Evolutionary conservation across 2,888 invertebrate genomes (phyloP).

Genomic region (Rhagonycha lutea): DNA sequence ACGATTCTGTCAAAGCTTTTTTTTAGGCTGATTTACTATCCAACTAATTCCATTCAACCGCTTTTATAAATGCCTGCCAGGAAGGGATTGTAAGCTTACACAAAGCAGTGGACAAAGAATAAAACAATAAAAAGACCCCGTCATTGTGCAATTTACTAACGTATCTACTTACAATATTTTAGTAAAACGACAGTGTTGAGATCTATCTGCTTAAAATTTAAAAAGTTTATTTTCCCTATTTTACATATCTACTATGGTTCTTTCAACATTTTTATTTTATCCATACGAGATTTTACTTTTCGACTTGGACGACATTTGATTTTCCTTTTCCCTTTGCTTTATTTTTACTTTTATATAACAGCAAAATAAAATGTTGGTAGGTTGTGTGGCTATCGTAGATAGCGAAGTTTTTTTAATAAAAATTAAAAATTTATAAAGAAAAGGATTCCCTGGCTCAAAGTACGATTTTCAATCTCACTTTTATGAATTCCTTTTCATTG

Average conservation of each 20-base stretch:
- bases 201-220: background rate
- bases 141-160: background rate
- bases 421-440: background rate
- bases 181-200: background rate
- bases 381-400: background rate
- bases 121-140: slow-evolving; percentile 1
- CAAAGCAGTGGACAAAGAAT: background rate
- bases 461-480: background rate
- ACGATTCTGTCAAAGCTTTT: slow-evolving; percentile 3
- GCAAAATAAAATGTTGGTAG: background rate
- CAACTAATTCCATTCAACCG: slow-evolving; percentile 2
- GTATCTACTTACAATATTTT: background rate
- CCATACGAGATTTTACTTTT: background rate
- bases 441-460: background rate
- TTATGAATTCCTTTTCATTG: background rate
- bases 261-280: background rate
- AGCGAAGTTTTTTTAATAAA: background rate
- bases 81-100: slow-evolving; percentile 1
- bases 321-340: background rate
- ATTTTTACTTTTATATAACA: background rate
- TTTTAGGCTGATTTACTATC: slow-evolving; percentile 3
- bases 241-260: background rate
- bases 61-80: slow-evolving; percentile 3
- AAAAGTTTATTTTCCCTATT: slow-evolving; percentile 1
- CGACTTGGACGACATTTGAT: background rate